These are phyloP conservation scores for Linepithema humile DNA, from an alignment of 1,140 invertebrate species.

Conservation along the genomic window DNA sequence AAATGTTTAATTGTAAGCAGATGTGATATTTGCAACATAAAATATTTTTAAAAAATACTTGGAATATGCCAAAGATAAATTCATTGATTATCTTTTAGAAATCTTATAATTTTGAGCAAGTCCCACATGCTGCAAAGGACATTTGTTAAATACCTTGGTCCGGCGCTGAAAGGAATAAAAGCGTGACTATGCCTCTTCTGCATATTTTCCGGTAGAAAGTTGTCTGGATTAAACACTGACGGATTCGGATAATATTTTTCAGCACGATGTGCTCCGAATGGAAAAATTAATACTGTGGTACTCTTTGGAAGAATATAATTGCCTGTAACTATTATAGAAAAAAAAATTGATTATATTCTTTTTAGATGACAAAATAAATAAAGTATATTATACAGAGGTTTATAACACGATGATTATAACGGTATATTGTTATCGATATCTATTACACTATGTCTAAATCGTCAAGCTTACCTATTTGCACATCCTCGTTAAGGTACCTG, in stretches of 20 bases:
- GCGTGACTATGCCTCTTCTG: conserved; percentile 93
- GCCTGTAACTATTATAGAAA: conserved; percentile 82
- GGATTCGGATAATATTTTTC: conserved; percentile 93
- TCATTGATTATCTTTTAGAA: too few species aligned
- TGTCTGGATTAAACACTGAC: conserved; percentile 94
- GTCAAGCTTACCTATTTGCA: conserved; percentile 86
- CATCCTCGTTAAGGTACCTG: conserved; percentile 88
- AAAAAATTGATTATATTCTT: neutral
- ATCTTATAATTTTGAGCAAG: too few species aligned
- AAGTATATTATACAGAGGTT: too few species aligned
- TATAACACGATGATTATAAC: too few species aligned
- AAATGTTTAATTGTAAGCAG: neutral
- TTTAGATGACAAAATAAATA: too few species aligned
- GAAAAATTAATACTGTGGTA: conserved; percentile 88
- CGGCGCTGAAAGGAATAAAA: conserved; percentile 96
- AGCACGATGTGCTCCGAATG: conserved; percentile 91
- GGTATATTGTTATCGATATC: too few species aligned
- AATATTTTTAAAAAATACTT: neutral
- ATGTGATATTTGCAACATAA: neutral
- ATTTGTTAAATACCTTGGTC: conserved; percentile 88
- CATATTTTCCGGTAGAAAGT: conserved; percentile 94
- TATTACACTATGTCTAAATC: conserved; percentile 60
- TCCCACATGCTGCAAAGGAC: too few species aligned
- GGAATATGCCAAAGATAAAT: too few species aligned
- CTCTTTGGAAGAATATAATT: conserved; percentile 87